Percentiles rank a stretch among this genome's conserved stretches.
Evolutionary conservation across 2,888 invertebrate genomes (phyloP).

Genomic region (Molorchus minor): DNA sequence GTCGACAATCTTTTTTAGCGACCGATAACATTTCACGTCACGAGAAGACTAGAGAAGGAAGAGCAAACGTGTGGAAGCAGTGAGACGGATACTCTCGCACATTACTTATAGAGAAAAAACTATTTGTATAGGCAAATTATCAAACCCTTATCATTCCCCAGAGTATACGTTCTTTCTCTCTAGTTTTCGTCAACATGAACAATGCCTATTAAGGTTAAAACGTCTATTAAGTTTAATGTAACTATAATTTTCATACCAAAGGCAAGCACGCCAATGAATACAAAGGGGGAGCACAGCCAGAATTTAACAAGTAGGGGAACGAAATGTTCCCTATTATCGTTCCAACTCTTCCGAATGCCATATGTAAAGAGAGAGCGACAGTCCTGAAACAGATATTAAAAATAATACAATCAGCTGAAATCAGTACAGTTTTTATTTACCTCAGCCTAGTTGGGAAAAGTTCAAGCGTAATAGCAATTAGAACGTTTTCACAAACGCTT

Average conservation of each 20-base stretch:
- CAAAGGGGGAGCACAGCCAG: constrained; percentile 77
- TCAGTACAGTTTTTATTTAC: not conserved
- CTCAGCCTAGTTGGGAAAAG: constrained; percentile 24
- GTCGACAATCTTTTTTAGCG: too few species aligned
- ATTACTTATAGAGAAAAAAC: too few species aligned
- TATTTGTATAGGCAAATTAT: too few species aligned
- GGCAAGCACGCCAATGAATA: constrained; percentile 64
- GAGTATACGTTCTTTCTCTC: too few species aligned
- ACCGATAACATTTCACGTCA: too few species aligned
- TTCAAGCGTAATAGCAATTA: constrained; percentile 21
- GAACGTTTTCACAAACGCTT: constrained; percentile 8
- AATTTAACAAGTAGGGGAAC: constrained; percentile 72
- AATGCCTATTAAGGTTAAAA: too few species aligned
- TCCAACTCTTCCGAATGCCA: constrained; percentile 75
- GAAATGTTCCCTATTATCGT: constrained; percentile 75
- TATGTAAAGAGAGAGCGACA: constrained; percentile 73
- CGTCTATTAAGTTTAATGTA: too few species aligned
- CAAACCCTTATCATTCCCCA: too few species aligned
- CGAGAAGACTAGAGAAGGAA: too few species aligned
- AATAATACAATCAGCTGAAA: not conserved
- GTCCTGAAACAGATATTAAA: constrained; percentile 64
- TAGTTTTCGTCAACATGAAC: too few species aligned
- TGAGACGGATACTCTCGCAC: too few species aligned
- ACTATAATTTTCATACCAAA: not conserved
- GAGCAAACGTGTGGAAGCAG: too few species aligned